These are phyloP conservation scores for Eustalomyia histrio DNA, from an alignment of 2,888 invertebrate genomes.

Conservation along the genomic window DNA sequence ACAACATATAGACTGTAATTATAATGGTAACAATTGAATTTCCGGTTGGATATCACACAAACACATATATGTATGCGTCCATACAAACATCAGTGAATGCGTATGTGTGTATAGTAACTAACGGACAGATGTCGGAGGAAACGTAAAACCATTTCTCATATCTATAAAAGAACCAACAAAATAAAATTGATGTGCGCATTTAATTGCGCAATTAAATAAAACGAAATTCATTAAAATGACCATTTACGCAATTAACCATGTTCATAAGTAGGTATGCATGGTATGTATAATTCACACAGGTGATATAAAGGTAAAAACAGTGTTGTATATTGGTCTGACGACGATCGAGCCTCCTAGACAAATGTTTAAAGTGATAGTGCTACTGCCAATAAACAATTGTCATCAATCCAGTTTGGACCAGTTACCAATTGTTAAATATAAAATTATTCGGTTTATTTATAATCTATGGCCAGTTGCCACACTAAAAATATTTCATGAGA, in stretches of 20 bases:
- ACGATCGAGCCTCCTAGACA: background rate
- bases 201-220: slow-evolving; percentile 77
- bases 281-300: slow-evolving; percentile 16
- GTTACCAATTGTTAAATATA: background rate
- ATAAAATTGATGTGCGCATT: slow-evolving; percentile 70
- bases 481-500: no score
- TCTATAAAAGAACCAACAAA: slow-evolving; percentile 74
- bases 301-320: slow-evolving; percentile 21
- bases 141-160: slow-evolving; percentile 51
- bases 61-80: no score
- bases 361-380: background rate
- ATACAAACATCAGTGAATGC: slow-evolving; percentile 4
- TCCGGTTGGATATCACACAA: slow-evolving; percentile 70
- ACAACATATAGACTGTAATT: slow-evolving; percentile 72
- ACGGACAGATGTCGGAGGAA: slow-evolving; percentile 65
- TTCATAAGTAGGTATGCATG: background rate
- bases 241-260: slow-evolving; percentile 54
- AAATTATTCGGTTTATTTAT: background rate
- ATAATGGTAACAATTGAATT: slow-evolving; percentile 77
- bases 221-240: slow-evolving; percentile 61
- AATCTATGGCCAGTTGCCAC: no score
- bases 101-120: slow-evolving; percentile 8
- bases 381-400: background rate
- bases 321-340: slow-evolving; percentile 5
- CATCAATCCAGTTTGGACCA: slow-evolving; percentile 8